Percentiles rank a stretch among this genome's conserved stretches.
Evolutionary conservation across 2,797 vertebrate genomes (phyloP).

Genomic region (Nyctalus aviator): DNA sequence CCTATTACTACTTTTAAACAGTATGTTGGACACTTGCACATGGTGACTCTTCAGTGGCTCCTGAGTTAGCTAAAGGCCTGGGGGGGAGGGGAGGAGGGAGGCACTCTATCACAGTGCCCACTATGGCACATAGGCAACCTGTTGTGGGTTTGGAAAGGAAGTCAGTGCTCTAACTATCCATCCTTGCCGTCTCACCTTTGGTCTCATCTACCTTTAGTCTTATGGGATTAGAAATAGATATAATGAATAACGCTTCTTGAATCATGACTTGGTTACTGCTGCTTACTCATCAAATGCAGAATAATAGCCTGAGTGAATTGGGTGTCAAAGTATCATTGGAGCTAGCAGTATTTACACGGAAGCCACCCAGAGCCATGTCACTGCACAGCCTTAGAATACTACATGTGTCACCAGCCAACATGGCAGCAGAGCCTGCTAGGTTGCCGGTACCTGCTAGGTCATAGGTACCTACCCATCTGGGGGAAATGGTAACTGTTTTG

Average conservation of each 20-base stretch:
- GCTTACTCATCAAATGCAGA: not conserved
- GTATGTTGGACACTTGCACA: conserved; percentile 15
- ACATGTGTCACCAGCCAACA: not conserved
- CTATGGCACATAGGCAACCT: not conserved
- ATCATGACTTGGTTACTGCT: not conserved
- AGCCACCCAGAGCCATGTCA: not conserved
- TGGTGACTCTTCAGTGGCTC: not conserved
- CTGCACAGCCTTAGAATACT: too few relatives aligned
- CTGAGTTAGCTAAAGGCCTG: not conserved
- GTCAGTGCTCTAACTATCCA: not conserved
- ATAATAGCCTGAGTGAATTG: not conserved
- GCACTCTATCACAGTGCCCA: not conserved
- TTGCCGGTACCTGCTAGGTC: not conserved
- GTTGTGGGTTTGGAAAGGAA: not conserved
- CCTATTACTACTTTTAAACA: conserved; percentile 48
- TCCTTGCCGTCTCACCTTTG: not conserved
- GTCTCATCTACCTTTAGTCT: not conserved
- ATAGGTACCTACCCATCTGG: not conserved
- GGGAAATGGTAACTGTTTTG: not conserved
- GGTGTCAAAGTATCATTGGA: not conserved
- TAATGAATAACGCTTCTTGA: not conserved
- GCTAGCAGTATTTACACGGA: not conserved
- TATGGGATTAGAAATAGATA: not conserved
- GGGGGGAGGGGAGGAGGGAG: too few relatives aligned
- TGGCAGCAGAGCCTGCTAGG: not conserved